Base-by-base conservation (phyloP, 1,140 invertebrate species). In the Phortica variegata region DNA sequence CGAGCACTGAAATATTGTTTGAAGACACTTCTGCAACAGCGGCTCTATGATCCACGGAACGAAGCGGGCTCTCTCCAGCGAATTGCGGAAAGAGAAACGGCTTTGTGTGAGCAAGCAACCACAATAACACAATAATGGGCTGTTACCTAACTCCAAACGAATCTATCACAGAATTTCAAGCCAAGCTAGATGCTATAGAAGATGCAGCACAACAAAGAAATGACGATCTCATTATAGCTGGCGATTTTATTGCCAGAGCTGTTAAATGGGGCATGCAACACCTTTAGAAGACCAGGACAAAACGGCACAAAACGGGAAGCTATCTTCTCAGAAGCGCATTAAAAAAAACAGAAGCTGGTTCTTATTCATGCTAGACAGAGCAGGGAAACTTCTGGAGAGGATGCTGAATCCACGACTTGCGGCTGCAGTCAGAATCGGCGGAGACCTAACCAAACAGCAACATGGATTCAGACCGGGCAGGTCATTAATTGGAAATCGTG, bases 311-410 rank as follows among this genome's bases (percentile, higher is more conserved):
- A 10, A 12, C 16, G 16, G 9, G 43, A 45, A 13, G 20, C 34
- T 3, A 31, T 31, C 3, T 15, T 45, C 8, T 1, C 47, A 61
- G 0, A 38, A 21, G 7, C 36, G n/a, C n/a, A 48, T 39, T 19
- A 6, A 9, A 62, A 55, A 47, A 15, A 45, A 31, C 29, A 45
- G 34, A 18, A 10, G 7, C 7, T 38, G 58, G 37, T 56, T 60
- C 8, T 37, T 70, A 4, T 68, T 58, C 39, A 43, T 70, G 49
- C 21, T 70, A 6, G 49, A 68, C 29, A 58, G 43, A 4, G 31
- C 47, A 6, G 54, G 55, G 8, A 72, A 65, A 34, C 16, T 66
- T 0, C 23, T 59, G 4, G 60, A 63, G 33, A 59, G 42, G n/a
- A 18, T 69, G 8, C 12, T 73, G 20, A 43, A 43, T 13, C 12